A percentile compares a stretch with the other conserved stretches of the same genome.
These are phyloP conservation scores for Cataglyphis albicans DNA, from an alignment of 2,888 invertebrate species.

Conservation along the genomic window DNA sequence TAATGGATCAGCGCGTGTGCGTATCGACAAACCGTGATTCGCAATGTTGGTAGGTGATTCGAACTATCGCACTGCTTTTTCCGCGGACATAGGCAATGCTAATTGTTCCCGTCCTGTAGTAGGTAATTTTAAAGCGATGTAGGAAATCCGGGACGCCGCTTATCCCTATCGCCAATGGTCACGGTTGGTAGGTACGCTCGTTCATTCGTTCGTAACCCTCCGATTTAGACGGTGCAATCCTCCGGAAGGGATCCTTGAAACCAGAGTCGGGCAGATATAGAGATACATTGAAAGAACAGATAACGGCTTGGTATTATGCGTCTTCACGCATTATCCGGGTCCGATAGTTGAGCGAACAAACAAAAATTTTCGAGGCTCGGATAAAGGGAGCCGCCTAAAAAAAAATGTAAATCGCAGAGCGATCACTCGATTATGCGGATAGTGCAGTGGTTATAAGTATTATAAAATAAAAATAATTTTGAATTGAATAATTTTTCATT, in stretches of 20 bases:
- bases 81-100: constrained; percentile 65
- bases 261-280: constrained; percentile 66
- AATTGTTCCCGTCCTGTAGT: constrained; percentile 79
- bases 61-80: constrained; percentile 60
- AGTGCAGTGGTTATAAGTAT: neutral
- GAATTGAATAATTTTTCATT: neutral
- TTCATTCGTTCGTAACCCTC: constrained; percentile 66
- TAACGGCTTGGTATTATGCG: constrained; percentile 64
- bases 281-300: constrained; percentile 66
- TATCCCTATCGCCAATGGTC: constrained; percentile 82
- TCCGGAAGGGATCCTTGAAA: constrained; percentile 56
- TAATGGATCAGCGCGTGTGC: neutral
- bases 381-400: constrained; percentile 53
- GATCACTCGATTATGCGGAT: constrained; percentile 30
- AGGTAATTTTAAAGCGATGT: constrained; percentile 79
- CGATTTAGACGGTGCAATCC: constrained; percentile 33
- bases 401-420: neutral
- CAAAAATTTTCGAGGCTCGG: constrained; percentile 50
- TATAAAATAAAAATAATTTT: neutral
- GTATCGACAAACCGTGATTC: constrained; percentile 27
- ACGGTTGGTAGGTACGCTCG: constrained; percentile 77
- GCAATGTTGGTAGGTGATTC: neutral
- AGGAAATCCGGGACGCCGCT: constrained; percentile 79
- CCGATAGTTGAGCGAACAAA: constrained; percentile 64
- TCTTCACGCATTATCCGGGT: constrained; percentile 66